A percentile compares a stretch with the other conserved stretches of the same genome.
phyloP scores from a whole-genome alignment of 1,140 invertebrate species.

The Aphaenogaster floridana region DNA sequence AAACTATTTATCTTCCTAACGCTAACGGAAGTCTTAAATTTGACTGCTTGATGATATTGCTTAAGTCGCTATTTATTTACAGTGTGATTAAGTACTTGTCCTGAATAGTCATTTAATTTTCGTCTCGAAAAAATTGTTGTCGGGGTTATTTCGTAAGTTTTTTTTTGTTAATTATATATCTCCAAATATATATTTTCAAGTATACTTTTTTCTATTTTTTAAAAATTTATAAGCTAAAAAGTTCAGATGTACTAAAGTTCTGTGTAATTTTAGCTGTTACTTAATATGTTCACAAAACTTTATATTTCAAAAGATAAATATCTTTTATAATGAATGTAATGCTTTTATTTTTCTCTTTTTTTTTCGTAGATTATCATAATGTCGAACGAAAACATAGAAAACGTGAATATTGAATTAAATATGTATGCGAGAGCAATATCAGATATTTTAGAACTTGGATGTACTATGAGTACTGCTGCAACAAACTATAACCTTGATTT shows the following conservation, averaged over 20 bases:
- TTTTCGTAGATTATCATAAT: conserved; percentile 3
- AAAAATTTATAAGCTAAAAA: not conserved
- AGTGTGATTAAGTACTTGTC: not conserved
- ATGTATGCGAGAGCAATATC: not conserved
- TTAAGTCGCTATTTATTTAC: not conserved
- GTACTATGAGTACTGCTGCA: not conserved
- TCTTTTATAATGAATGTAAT: not conserved
- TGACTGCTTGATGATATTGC: not conserved
- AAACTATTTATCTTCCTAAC: not conserved
- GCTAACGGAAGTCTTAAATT: not conserved
- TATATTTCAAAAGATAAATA: not conserved
- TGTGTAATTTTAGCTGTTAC: not conserved
- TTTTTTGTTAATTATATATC: not conserved
- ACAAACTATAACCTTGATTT: not conserved
- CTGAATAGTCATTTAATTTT: conserved; percentile 2
- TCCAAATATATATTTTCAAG: not conserved
- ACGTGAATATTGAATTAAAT: not conserved
- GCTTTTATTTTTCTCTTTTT: not conserved
- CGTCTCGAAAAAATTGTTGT: not conserved
- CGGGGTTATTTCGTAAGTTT: not conserved
- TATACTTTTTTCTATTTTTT: not conserved
- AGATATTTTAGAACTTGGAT: not conserved
- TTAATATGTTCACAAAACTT: not conserved
- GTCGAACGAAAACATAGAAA: not conserved
- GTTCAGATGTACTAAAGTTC: not conserved